Conservation (phyloP, 2,888 invertebrate genomes). For the Harpagoxenus sublaevis region DNA sequence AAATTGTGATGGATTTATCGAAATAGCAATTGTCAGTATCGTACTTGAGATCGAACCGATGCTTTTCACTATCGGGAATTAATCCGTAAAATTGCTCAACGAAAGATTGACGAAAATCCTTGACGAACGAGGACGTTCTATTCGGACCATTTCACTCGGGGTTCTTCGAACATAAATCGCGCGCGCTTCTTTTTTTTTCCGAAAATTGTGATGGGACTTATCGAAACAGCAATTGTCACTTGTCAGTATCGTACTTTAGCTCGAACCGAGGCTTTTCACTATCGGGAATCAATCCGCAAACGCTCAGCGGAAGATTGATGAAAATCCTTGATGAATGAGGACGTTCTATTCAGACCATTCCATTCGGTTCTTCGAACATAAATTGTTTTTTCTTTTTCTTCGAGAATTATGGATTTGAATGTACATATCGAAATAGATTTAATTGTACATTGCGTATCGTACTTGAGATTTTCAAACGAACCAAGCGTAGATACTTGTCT, state of each 20-base stretch:
- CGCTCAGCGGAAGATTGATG: not conserved
- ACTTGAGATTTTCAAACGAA: not conserved
- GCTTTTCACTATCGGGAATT: constrained; percentile 2
- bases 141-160: not conserved
- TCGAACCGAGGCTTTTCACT: not conserved
- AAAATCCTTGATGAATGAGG: constrained; percentile 6
- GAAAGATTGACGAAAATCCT: constrained; percentile 9
- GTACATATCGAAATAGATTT: not conserved
- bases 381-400: not conserved
- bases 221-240: not conserved
- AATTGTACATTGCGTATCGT: not conserved
- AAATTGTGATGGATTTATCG: not conserved
- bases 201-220: not conserved
- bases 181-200: not conserved
- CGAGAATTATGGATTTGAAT: not conserved
- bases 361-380: not conserved
- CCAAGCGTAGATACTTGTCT: not conserved
- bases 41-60: not conserved
- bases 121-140: not conserved
- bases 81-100: not conserved
- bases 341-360: not conserved
- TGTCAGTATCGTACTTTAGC: not conserved
- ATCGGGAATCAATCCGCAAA: constrained; percentile 12
- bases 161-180: not conserved
- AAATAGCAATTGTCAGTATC: not conserved